phyloP scores from a whole-genome alignment of 2,888 invertebrate genomes.

The Andrena bucephala region DNA sequence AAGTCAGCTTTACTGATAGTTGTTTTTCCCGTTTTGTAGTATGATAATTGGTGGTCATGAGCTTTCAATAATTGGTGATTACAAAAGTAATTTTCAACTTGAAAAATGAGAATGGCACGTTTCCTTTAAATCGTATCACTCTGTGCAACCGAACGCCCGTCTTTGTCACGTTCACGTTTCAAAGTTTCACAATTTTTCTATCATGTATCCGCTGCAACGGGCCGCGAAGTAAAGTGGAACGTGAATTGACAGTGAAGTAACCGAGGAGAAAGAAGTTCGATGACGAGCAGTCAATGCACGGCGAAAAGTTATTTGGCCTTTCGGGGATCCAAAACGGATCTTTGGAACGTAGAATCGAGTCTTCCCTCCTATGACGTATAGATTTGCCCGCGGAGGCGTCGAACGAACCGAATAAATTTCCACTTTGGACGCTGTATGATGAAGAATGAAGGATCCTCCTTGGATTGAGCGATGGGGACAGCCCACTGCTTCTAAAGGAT shows the following conservation, averaged over 20 bases:
- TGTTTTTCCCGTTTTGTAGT: neutral
- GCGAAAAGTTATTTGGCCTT: conserved; percentile 22
- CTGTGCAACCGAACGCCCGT: neutral
- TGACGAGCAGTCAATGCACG: conserved; percentile 14
- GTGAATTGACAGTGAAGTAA: neutral
- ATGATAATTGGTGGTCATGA: too few relatives aligned
- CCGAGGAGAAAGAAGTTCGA: neutral
- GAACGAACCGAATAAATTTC: conserved; percentile 67
- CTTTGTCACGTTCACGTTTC: neutral
- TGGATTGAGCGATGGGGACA: neutral
- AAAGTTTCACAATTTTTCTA: neutral
- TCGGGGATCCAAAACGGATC: conserved; percentile 33
- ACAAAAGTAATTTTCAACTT: neutral
- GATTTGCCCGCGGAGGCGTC: conserved; percentile 70
- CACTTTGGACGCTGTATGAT: conserved; percentile 73
- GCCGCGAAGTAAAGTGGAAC: neutral
- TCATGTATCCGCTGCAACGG: neutral
- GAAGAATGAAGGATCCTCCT: conserved; percentile 57
- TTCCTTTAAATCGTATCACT: neutral
- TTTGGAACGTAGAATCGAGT: conserved; percentile 24
- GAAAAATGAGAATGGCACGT: neutral
- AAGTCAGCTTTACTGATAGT: neutral
- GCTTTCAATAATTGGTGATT: too few relatives aligned
- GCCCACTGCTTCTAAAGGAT: neutral
- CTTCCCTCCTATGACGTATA: conserved; percentile 37